Evolutionary conservation across 2,113 vertebrate genomes (phyloP), one percentile per base, ranked within the genome.

Genomic region (Prunella fulvescens): DNA sequence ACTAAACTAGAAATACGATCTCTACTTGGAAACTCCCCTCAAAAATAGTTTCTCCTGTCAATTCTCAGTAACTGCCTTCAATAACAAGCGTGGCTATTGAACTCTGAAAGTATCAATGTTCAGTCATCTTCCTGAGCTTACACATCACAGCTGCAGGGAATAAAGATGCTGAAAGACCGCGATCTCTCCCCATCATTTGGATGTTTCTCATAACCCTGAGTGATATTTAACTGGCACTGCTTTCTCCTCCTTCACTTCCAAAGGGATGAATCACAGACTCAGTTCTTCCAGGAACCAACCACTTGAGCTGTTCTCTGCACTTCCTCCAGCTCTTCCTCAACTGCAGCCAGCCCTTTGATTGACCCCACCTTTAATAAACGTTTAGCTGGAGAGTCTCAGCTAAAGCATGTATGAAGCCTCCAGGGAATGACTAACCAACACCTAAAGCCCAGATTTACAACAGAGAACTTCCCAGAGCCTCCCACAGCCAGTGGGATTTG

Each of bases 21-120:
- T 58, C 80, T 44, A 12, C 86, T 92, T 93, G 93, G 92, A 96
- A 95, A 93, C 90, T 57, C 69, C 82, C 82, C 90, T 94, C 85
- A 64, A 40, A 95, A 93, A 86, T 15, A 67, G 91, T 96, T 96
- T 92, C 76, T 81, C 19, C 92, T 96, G 86, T 90, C 92, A 94
- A 12, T 88, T 73, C 88, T 50, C 90, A 74, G 79, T 60, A 90
- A 96, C 67, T 69, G 77, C 45, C 48, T n/a, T 86, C 90, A 86
- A 24, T n/a, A 96, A 96, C 88, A 72, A 86, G 72, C 1, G 3
- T 74, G 90, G 60, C 94, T 93, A 94, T 71, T 84, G 88, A 93
- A 91, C 88, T 84, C 81, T 67, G 35, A 64, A 91, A 88, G 92
- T 81, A 88, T 74, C 90, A 77, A 51, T 33, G 87, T 29, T 92